phyloP scores from a whole-genome alignment of 1,140 invertebrate species.

The Drosophila kohkoa region DNA sequence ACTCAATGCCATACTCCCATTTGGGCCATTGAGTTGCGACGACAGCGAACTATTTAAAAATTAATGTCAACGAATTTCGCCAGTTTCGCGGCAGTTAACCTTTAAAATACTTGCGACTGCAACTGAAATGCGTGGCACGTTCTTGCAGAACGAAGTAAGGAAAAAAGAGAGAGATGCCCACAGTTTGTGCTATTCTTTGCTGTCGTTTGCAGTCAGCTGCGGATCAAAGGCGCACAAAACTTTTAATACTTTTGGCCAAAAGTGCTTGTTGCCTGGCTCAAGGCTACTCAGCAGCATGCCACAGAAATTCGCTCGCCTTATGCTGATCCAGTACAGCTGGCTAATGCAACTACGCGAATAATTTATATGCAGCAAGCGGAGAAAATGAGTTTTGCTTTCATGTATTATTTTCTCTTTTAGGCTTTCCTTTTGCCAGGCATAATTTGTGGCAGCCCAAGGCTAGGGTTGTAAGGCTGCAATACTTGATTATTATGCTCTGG shows the following conservation, averaged over 20 bases:
- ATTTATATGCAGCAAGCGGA: slow-evolving; percentile 65
- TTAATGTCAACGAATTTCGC: slow-evolving; percentile 61
- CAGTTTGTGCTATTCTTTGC: slow-evolving; percentile 31
- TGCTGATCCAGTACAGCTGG: slow-evolving; percentile 13
- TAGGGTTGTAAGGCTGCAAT: neutral
- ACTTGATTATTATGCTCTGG: slow-evolving; percentile 28
- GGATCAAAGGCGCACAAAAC: slow-evolving; percentile 61
- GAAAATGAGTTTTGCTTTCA: slow-evolving; percentile 38
- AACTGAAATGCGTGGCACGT: slow-evolving; percentile 27
- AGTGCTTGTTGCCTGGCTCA: neutral
- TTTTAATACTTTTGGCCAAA: slow-evolving; percentile 72
- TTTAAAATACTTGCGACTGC: slow-evolving; percentile 23
- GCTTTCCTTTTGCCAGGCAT: slow-evolving; percentile 33
- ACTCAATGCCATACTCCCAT: neutral
- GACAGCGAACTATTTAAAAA: slow-evolving; percentile 68
- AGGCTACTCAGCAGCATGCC: neutral
- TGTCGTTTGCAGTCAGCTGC: slow-evolving; percentile 24
- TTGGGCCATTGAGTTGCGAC: neutral
- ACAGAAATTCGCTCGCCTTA: neutral
- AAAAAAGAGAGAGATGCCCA: slow-evolving; percentile 1
- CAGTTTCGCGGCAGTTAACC: slow-evolving; percentile 67
- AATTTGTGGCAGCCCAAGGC: slow-evolving; percentile 29
- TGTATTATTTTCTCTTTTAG: neutral
- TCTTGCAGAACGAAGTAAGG: neutral
- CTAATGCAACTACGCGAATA: slow-evolving; percentile 38